Base-by-base conservation (phyloP, 2,113 vertebrate genomes). In the Ginglymostoma cirratum region DNA sequence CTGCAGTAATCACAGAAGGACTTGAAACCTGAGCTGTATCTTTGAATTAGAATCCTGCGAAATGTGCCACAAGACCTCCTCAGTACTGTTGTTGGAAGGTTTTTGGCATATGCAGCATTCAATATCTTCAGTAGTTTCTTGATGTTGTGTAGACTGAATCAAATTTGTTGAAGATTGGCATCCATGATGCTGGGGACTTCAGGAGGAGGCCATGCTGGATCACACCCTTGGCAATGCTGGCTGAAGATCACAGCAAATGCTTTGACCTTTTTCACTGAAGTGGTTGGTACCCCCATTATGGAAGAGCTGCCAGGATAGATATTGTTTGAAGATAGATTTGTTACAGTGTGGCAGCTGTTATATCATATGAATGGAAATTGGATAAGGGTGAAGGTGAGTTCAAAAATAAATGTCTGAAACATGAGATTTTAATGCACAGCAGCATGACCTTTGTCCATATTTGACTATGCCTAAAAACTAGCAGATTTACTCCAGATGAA, bases 331-430 rank as follows among this genome's bases (percentile, higher is more conserved):
- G n/a, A 27, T 69, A 94, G 19, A 90, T 70, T 94, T 70, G 2
- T 45, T 89, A 96, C 76, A 69, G 95, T 42, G 96, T 80, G 90
- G 96, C 97, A 97, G 96, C 96, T 97, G 97, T 96, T 97, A 96
- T 97, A 98, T 96, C 97, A 97, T 97, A 97, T 96, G 96, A 96
- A 96, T 96, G 95, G 96, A 96, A 96, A 97, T 97, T 96, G 95
- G 97, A 96, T 80, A 96, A 96, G 96, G 96, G 96, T 95, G 96
- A 97, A 96, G 96, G 90, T 24, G 96, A 96, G 95, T 97, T 95
- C 93, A 96, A 87, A 94, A 34, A 96, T 96, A 96, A 97, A 98
- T 97, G 98, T 97, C 97, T 96, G 96, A 66, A 89, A 30, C 34
- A n/a, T 95, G 96, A 96, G 96, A 97, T 96, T 98, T 98, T 97